Base-by-base conservation (phyloP, 2,113 vertebrate species). In the Lampris incognitus region DNA sequence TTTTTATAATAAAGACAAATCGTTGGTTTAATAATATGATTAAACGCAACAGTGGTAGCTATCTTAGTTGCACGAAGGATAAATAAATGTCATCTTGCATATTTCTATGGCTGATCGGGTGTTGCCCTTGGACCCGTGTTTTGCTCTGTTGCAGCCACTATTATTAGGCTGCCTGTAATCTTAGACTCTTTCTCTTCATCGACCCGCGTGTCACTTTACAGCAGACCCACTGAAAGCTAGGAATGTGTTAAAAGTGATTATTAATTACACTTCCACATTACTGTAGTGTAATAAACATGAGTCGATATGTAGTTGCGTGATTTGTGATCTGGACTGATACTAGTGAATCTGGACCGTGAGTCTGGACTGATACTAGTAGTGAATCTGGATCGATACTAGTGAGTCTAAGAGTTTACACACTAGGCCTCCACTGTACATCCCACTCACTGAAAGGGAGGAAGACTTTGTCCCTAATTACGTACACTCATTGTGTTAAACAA, bases 121-220 rank as follows among this genome's bases (percentile, higher is more conserved):
- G 68, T 81, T 24, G 76, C 44, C 56, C 3, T 52, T 76, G 62
- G 78, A 51, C 64, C 36, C 80, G 40, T 66, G 61, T 70, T 70
- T 68, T 87, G n/a, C 74, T 54, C 63, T 74, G 69, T 56, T 73
- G 78, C 74, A 72, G 52, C 40, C 72, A 5, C 37, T 37, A 42
- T 56, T 51, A 42, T 40, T 44, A 39, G 49, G 5, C 48, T 37
- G 51, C 37, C 42, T 71, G 68, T 66, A 67, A 57, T 58, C 76
- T 40, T 42, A 84, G 69, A 74, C 69, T 44, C 46, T 38, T 50
- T 49, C 24, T 7, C 11, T 55, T 10, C 39, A 6, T 49, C 44
- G 52, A 37, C 13, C 73, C 59, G 44, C 49, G 39, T n/a, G 57
- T 49, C 7, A 9, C 60, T 64, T 39, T 58, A 52, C 37, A 37